Base-by-base conservation (phyloP, 2,888 invertebrate species). In the Drosophila kokeensis region DNA sequence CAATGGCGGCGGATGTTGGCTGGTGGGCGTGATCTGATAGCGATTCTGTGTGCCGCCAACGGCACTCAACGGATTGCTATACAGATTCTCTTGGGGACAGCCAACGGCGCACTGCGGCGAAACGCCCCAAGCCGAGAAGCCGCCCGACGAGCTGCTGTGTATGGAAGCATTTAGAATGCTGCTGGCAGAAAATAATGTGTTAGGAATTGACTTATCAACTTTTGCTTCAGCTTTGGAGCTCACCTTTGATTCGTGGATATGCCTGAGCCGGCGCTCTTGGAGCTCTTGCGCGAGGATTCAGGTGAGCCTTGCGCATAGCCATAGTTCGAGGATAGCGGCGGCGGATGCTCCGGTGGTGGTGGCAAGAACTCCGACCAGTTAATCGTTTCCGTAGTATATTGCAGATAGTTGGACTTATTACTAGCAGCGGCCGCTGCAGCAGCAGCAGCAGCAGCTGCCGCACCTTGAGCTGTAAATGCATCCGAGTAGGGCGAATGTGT, bases 291-390 rank as follows among this genome's bases (percentile, higher is more conserved):
- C 10, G 93, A 93, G 0, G 93, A 92, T 62, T 92, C 93, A 32
- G 93, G 93, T 36, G 93, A 93, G 10, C 92, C 92, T 27, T 93
- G 93, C 6, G 92, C 89, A 84, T 93, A 93, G 59, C 91, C 91
- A 63, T 92, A 92, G 15, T 88, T 86, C 30, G 92, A 92, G 15
- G 93, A 94, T 67, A 94, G 93, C 59, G 95, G 95, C 27, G 95
- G 95, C 34, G 95, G 95, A 91, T 95, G 94, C 83, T 94, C 94
- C 32, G 95, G 95, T 64, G 95, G 95, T 59, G 95, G 95, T 36
- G 95, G 95, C 79, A 95, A 93, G 66, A 95, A 94, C 90, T 95
- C 95, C 49, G 94, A 94, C 94, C 94, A 95, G 90, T 94, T 94
- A 34, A 94, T 94, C 57, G 94, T 93, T 76, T 92, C 93, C 75